Conservation (phyloP, 2,888 invertebrate species). For the Cheilosia pagana region DNA sequence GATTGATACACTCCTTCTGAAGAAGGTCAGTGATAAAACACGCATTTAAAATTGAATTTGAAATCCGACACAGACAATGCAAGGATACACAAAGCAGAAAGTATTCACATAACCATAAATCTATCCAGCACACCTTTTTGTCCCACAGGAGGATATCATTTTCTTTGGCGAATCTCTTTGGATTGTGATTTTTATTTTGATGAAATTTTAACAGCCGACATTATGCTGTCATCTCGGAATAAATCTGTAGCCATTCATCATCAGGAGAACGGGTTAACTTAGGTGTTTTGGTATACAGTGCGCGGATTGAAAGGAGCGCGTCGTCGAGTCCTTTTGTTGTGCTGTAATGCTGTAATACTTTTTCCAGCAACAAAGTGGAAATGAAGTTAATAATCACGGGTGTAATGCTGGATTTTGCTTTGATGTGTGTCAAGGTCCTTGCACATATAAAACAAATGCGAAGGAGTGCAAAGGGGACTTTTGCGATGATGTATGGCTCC, state of each 20-base stretch:
- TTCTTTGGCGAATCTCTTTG: slow-evolving; percentile 21
- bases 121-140: slow-evolving; percentile 27
- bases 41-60: slow-evolving; percentile 30
- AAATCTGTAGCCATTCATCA: slow-evolving; percentile 36
- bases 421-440: slow-evolving; percentile 33
- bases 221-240: not conserved
- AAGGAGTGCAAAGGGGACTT: not conserved
- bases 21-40: not conserved
- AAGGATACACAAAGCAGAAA: too few species aligned
- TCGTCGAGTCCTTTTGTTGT: not conserved
- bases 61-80: too few species aligned
- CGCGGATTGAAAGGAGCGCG: not conserved
- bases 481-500: slow-evolving; percentile 6
- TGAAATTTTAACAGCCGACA: slow-evolving; percentile 16
- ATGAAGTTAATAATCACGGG: slow-evolving; percentile 33
- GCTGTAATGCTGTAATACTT: not conserved
- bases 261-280: not conserved
- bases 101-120: slow-evolving; percentile 35
- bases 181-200: slow-evolving; percentile 48
- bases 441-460: slow-evolving; percentile 10
- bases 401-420: slow-evolving; percentile 22
- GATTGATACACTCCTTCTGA: too few species aligned
- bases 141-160: slow-evolving; percentile 43
- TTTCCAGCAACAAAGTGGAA: not conserved
- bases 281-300: not conserved